Evolutionary conservation across 2,797 vertebrate species (phyloP).

Genomic region (Phataginus tetradactyla): DNA sequence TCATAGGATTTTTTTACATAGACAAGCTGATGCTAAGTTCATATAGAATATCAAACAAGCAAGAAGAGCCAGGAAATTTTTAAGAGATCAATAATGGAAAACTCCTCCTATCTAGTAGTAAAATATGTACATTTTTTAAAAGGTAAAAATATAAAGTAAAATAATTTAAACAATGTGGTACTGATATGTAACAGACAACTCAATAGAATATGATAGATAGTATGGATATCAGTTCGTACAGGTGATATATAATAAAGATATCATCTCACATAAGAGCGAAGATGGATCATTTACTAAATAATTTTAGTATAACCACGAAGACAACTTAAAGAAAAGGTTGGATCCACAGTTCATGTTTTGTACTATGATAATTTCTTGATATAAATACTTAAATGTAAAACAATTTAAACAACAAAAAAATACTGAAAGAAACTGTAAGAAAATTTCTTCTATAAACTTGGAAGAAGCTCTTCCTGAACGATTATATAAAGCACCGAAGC

Average conservation of each 20-base stretch:
- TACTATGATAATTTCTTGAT: neutral
- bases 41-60: neutral
- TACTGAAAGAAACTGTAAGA: neutral
- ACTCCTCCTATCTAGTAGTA: neutral
- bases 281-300: neutral
- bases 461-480: neutral
- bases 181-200: constrained; percentile 1
- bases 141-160: neutral
- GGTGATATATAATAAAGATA: neutral
- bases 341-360: neutral
- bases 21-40: neutral
- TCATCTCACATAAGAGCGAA: constrained; percentile 26
- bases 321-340: neutral
- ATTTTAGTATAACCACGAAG: neutral
- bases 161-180: constrained; percentile 16
- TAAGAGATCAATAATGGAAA: neutral
- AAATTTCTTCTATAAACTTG: constrained; percentile 9
- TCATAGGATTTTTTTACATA: neutral
- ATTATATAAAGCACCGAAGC: neutral
- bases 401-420: neutral
- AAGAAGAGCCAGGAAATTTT: neutral
- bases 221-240: neutral
- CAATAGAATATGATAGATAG: neutral
- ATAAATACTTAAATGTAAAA: constrained; percentile 17
- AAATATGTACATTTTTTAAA: neutral